phyloP scores from a whole-genome alignment of 1,140 invertebrate genomes.

The Scaptomyza pallida region DNA sequence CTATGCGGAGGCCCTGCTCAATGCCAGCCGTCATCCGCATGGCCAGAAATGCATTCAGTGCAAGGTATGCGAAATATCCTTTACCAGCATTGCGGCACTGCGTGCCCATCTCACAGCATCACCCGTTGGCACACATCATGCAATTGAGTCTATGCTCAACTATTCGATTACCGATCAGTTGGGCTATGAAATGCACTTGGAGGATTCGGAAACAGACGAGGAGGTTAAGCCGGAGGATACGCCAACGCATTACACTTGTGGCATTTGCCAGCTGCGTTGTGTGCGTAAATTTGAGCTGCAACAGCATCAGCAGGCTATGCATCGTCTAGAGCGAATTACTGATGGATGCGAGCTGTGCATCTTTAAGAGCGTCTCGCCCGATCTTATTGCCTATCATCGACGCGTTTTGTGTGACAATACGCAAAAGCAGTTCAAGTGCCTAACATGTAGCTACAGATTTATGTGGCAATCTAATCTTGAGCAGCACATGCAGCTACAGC shows the following conservation, averaged over 20 bases:
- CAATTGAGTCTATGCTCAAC: constrained; percentile 48
- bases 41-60: constrained; percentile 64
- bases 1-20: constrained; percentile 64
- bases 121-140: constrained; percentile 46
- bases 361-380: constrained; percentile 65
- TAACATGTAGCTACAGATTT: constrained; percentile 84
- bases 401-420: constrained; percentile 59
- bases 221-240: constrained; percentile 42
- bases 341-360: constrained; percentile 67
- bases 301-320: constrained; percentile 75
- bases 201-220: constrained; percentile 78
- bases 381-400: constrained; percentile 65
- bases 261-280: constrained; percentile 84
- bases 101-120: constrained; percentile 50
- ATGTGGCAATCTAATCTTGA: constrained; percentile 85
- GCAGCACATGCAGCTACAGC: constrained; percentile 84
- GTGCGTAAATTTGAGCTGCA: constrained; percentile 73
- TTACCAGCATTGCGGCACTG: constrained; percentile 51
- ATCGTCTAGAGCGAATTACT: constrained; percentile 62
- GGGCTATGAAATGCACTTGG: constrained; percentile 70
- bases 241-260: constrained; percentile 82
- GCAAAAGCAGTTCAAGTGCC: constrained; percentile 83
- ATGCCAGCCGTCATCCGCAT: constrained; percentile 54
- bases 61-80: constrained; percentile 60
- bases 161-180: constrained; percentile 78